phyloP scores from a whole-genome alignment of 1,140 invertebrate species.

The Diploscapter pachys region DNA sequence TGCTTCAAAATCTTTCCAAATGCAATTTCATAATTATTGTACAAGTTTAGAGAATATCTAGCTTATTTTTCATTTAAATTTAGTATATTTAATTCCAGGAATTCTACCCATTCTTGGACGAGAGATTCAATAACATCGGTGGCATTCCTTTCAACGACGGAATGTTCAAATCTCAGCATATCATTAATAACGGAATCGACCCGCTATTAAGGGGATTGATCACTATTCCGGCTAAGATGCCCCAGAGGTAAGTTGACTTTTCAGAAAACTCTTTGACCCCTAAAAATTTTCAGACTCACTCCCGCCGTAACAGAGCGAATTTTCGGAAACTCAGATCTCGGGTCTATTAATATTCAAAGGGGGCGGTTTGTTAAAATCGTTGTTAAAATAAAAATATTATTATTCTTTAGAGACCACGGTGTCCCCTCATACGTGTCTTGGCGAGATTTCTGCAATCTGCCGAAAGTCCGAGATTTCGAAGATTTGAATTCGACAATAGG shows the following conservation, averaged over 20 bases:
- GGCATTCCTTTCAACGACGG: conserved; percentile 59
- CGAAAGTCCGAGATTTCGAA: conserved; percentile 65
- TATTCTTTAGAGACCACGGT: conserved; percentile 64
- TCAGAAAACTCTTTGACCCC: not conserved
- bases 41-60: not conserved
- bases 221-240: conserved; percentile 42
- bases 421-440: conserved; percentile 72
- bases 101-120: conserved; percentile 59
- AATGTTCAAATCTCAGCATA: conserved; percentile 54
- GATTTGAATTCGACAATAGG: conserved; percentile 52
- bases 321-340: conserved; percentile 58
- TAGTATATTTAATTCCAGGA: conserved; percentile 38
- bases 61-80: conserved; percentile 20
- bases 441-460: conserved; percentile 75
- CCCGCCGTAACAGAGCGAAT: conserved; percentile 57
- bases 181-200: conserved; percentile 58
- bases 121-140: conserved; percentile 53
- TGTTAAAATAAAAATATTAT: not conserved
- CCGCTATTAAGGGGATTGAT: conserved; percentile 52
- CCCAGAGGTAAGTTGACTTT: conserved; percentile 17
- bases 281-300: conserved; percentile 36
- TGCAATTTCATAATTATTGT: not conserved
- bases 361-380: conserved; percentile 65
- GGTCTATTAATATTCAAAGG: conserved; percentile 67
- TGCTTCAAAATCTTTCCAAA: not conserved